A percentile compares a stretch with the other conserved stretches of the same genome.
These are phyloP conservation scores for Dipodomys stephensi DNA, from an alignment of 2,113 vertebrate genomes.

Conservation along the genomic window DNA sequence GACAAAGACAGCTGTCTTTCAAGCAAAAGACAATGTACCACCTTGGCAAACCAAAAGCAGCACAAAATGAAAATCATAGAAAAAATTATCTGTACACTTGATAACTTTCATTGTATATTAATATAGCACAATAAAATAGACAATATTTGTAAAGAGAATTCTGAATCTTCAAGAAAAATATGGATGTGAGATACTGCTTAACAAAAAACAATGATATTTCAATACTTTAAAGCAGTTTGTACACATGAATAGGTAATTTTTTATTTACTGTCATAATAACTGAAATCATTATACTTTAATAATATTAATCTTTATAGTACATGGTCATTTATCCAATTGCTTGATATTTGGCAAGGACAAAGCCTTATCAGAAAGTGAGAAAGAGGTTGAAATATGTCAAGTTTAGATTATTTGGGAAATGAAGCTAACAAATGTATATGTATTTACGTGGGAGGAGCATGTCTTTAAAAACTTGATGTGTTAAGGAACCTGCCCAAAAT, in stretches of 20 bases:
- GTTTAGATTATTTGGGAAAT: not conserved
- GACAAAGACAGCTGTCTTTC: not conserved
- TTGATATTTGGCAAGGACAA: not conserved
- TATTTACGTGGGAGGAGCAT: not conserved
- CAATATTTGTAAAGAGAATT: not conserved
- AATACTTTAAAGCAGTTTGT: not conserved
- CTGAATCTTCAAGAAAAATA: constrained; percentile 39
- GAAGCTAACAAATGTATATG: not conserved
- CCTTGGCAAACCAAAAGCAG: not conserved
- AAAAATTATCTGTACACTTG: not conserved
- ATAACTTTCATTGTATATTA: not conserved
- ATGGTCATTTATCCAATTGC: not conserved
- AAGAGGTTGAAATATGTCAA: not conserved
- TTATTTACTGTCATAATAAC: constrained; percentile 4
- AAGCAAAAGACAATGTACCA: not conserved
- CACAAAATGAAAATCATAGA: not conserved
- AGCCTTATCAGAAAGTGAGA: constrained; percentile 10
- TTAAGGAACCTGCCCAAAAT: not conserved
- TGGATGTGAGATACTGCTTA: not conserved
- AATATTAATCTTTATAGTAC: constrained; percentile 14
- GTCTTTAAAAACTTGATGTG: not conserved
- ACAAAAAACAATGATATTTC: constrained; percentile 3
- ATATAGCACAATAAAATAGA: constrained; percentile 7
- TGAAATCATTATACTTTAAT: not conserved
- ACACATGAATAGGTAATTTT: not conserved